phyloP scores from a whole-genome alignment of 2,113 vertebrate species.

The Sprattus sprattus region DNA sequence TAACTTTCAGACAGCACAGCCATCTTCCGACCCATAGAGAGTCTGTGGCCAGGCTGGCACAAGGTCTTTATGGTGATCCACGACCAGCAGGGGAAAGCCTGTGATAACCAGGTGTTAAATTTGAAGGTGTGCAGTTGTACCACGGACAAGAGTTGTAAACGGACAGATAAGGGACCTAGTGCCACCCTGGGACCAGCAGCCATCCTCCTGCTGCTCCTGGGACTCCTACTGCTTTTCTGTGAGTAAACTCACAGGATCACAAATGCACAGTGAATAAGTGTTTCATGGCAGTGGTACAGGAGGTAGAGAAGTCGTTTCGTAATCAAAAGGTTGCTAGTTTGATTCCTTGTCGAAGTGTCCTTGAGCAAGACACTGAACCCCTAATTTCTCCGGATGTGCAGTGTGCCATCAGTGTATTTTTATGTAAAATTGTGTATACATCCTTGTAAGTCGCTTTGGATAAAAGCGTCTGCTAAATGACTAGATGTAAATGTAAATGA shows the following conservation, averaged over 20 bases:
- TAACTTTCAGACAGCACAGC: constrained; percentile 59
- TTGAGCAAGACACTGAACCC: too few species aligned
- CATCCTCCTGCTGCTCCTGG: constrained; percentile 78
- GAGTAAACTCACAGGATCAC: constrained; percentile 51
- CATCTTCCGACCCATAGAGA: constrained; percentile 57
- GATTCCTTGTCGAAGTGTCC: too few species aligned
- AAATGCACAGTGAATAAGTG: neutral
- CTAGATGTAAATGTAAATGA: too few species aligned
- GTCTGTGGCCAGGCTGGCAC: constrained; percentile 67
- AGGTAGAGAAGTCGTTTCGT: too few species aligned
- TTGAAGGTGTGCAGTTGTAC: constrained; percentile 64
- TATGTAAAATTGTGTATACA: too few species aligned
- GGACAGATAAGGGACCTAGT: rapidly evolving
- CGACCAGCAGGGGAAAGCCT: constrained; percentile 71
- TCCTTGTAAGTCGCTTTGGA: too few species aligned
- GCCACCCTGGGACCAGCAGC: constrained; percentile 67
- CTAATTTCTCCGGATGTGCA: too few species aligned
- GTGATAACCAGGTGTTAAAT: constrained; percentile 56
- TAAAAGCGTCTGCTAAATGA: too few species aligned
- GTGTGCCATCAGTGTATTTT: too few species aligned
- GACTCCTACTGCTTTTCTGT: constrained; percentile 80
- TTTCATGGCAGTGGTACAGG: too few species aligned
- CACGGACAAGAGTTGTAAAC: neutral
- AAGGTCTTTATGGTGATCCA: constrained; percentile 57
- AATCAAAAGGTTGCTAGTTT: too few species aligned